Base-by-base conservation (phyloP, 1,140 invertebrate species). In the Sinonovacula constricta region DNA sequence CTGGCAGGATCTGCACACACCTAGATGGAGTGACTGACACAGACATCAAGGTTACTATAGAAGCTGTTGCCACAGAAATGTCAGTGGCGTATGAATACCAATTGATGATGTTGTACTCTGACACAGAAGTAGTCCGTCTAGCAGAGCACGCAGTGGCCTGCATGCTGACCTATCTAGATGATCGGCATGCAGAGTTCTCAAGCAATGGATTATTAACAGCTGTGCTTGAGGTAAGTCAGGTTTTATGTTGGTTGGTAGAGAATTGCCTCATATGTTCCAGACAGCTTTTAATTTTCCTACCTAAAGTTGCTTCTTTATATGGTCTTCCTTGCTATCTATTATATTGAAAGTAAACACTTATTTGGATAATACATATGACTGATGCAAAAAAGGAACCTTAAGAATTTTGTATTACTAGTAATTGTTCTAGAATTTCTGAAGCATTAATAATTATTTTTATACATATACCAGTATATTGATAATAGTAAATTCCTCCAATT, bases 41-140 rank as follows among this genome's bases (percentile, higher is more conserved):
- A 3, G 63, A 67, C 4, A 31, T 76, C 2, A 15, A 59, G 26
- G 22, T 18, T 10, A 51, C 56, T 30, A 31, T 76, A 28, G 1
- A 66, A 4, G 2, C 31, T 33, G 72, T 76, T 0, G 60, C 39
- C 15, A 1, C 24, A 31, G 72, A 76, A 54, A 67, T 76, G 22
- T 30, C 53, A 10, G 63, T 67, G 26, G 62, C 72, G 7, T 76
- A 57, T 33, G 72, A 76, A 26, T 76, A 76, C 33, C 72, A 76
- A 26, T 18, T 76, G 7, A 30, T 54, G 30, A 30, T 76, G 26
- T 51, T 76, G 49, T 53, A 63, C 1, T 53, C 62, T 4, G 34
- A 67, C 10, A 3, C 22, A 14, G 72, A 76, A 34, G 30, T 76
- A 0, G 34, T 67, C 12, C 34, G 49, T n/a, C 63, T 76, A 18